These are phyloP conservation scores for Lacerta bilineata DNA, from an alignment of 2,797 vertebrate genomes.

Conservation along the genomic window DNA sequence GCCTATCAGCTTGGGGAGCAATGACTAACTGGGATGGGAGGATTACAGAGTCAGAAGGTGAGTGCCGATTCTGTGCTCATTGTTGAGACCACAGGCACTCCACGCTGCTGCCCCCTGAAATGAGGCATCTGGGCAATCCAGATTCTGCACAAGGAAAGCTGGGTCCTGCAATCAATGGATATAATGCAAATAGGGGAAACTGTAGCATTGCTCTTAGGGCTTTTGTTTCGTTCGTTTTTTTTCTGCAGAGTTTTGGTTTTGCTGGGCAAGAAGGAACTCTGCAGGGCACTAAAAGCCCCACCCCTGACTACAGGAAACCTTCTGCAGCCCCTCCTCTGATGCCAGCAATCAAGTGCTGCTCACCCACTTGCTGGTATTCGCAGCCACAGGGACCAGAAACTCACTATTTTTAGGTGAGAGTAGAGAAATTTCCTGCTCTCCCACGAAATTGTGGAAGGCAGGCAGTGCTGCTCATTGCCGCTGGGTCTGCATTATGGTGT, in stretches of 20 bases:
- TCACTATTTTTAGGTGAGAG: too few relatives aligned
- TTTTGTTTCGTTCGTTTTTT: neutral
- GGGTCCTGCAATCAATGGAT: neutral
- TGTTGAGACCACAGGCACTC: neutral
- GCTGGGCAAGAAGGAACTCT: neutral
- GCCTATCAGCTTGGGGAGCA: neutral
- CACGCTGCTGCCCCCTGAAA: too few relatives aligned
- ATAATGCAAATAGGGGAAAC: neutral
- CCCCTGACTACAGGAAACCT: neutral
- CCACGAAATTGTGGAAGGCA: neutral
- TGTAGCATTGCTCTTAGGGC: neutral
- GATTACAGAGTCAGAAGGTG: neutral
- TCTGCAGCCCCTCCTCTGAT: neutral
- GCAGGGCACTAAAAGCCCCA: neutral
- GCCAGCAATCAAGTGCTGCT: neutral
- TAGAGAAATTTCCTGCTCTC: neutral
- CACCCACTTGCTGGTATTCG: neutral
- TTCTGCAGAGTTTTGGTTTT: neutral
- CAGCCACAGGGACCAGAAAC: neutral
- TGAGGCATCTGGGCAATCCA: neutral
- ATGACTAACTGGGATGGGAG: neutral
- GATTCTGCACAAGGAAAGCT: neutral
- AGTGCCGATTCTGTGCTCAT: neutral
- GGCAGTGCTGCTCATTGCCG: neutral
- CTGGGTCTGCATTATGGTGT: neutral